These are phyloP conservation scores for Dasyurus viverrinus DNA, from an alignment of 2,113 vertebrate species.

Conservation along the genomic window DNA sequence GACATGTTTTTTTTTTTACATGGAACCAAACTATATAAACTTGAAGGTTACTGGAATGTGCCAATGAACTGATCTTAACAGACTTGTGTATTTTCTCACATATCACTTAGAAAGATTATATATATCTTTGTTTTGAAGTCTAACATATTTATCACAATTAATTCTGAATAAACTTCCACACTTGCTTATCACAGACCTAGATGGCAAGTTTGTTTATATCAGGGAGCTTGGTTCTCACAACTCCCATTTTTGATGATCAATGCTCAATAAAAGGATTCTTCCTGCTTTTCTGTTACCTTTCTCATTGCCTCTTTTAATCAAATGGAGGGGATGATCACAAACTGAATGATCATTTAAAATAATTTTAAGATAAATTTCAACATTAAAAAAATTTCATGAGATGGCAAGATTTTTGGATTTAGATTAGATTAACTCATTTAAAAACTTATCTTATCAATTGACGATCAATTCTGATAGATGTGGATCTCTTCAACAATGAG, in stretches of 20 bases:
- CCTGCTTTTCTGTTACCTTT: background rate
- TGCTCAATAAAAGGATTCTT: background rate
- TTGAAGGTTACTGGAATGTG: background rate
- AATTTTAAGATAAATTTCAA: background rate
- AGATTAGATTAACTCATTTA: background rate
- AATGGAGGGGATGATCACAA: background rate
- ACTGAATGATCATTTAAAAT: background rate
- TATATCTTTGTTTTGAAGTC: background rate
- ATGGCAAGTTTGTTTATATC: background rate
- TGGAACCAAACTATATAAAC: background rate
- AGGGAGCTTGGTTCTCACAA: background rate
- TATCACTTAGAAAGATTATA: background rate
- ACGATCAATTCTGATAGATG: no score
- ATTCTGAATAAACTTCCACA: background rate
- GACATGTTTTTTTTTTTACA: background rate
- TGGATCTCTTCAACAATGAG: no score
- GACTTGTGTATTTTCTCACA: background rate
- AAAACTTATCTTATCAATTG: no score
- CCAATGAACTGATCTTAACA: background rate
- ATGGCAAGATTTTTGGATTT: background rate
- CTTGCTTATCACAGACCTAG: background rate
- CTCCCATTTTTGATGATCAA: background rate
- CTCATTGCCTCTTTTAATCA: background rate
- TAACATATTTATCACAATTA: background rate
- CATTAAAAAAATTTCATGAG: background rate